Evolutionary conservation across 2,888 invertebrate genomes (phyloP).

Genomic region (Mythimna vitellina): DNA sequence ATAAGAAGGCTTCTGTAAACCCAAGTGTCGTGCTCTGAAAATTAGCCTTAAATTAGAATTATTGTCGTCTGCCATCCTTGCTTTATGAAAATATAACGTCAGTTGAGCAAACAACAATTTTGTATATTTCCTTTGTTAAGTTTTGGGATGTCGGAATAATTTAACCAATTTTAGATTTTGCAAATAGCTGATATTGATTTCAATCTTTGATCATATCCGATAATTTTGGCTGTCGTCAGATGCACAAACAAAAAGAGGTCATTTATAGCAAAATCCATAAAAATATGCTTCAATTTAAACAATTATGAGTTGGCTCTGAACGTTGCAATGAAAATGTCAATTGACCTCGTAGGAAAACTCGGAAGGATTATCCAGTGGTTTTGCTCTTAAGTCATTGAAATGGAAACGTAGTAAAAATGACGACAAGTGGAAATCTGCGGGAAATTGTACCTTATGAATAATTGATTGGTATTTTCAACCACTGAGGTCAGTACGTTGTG

Average conservation of each 20-base stretch:
- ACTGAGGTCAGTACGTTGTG: slow-evolving; percentile 15
- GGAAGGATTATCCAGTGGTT: slow-evolving; percentile 7
- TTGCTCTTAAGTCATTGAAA: slow-evolving; percentile 26
- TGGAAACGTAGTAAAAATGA: slow-evolving; percentile 13
- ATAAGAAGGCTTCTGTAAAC: slow-evolving; percentile 68
- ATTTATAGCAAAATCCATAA: background rate
- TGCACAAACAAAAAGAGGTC: background rate
- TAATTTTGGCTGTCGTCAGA: too few relatives aligned
- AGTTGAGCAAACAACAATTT: slow-evolving; percentile 30
- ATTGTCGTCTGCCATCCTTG: slow-evolving; percentile 70
- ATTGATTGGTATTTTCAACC: slow-evolving; percentile 47
- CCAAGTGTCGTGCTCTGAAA: slow-evolving; percentile 76
- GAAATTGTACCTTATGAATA: slow-evolving; percentile 34
- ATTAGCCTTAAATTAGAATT: slow-evolving; percentile 83
- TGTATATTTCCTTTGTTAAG: slow-evolving; percentile 29
- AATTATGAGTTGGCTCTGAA: background rate
- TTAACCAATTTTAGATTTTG: slow-evolving; percentile 1
- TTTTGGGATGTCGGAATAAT: background rate
- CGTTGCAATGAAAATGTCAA: background rate
- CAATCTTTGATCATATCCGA: background rate
- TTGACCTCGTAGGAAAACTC: background rate
- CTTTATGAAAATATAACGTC: slow-evolving; percentile 56
- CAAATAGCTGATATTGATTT: background rate
- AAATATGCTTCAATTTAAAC: too few relatives aligned
- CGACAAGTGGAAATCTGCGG: slow-evolving; percentile 27